Percentiles rank a stretch among this genome's conserved stretches.
Conservation (phyloP, 2,888 invertebrate genomes). For the Osedax frankpressi region DNA sequence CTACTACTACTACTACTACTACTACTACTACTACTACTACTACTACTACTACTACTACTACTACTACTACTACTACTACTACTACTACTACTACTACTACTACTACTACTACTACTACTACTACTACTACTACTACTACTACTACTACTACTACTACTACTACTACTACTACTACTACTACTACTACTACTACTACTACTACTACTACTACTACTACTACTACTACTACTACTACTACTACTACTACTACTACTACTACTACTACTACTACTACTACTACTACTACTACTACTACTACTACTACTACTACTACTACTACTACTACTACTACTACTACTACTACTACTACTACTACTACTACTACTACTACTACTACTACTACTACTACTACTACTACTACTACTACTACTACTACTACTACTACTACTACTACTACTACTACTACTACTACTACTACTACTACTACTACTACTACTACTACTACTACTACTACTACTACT, state of each 20-base stretch:
- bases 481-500: constrained; percentile 17
- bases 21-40: constrained; percentile 22
- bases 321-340: constrained; percentile 17
- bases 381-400: constrained; percentile 20
- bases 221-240: constrained; percentile 8
- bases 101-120: constrained; percentile 20
- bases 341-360: constrained; percentile 20
- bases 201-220: not conserved
- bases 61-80: constrained; percentile 21
- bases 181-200: not conserved
- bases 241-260: constrained; percentile 13
- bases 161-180: not conserved
- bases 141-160: not conserved
- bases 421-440: constrained; percentile 21
- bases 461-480: constrained; percentile 16
- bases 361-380: constrained; percentile 19
- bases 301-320: constrained; percentile 18
- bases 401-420: constrained; percentile 21
- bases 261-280: constrained; percentile 9
- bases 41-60: constrained; percentile 18
- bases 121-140: not conserved
- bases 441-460: constrained; percentile 18
- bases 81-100: constrained; percentile 21
- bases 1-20: constrained; percentile 23
- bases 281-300: constrained; percentile 17